Evolutionary conservation across 1,140 invertebrate species (phyloP), one percentile per base, ranked within the genome.

Genomic region (Camponotus pennsylvanicus): DNA sequence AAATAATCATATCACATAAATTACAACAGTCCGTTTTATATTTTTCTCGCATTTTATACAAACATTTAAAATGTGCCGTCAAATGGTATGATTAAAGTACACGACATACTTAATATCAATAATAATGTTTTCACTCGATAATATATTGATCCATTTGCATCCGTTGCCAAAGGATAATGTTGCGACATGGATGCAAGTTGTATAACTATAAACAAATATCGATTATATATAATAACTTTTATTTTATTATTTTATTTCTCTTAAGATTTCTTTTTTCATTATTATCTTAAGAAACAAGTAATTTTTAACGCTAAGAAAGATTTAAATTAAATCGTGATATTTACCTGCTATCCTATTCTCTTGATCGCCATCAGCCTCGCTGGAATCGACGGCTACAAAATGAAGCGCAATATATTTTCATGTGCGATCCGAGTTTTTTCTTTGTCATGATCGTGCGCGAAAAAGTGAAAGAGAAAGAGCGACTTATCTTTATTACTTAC

Each of bases 401-500:
- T 49, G 49, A 32, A 11, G 15, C 37, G 37, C 40, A 18, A 64
- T 71, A 73, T 63, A 75, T 57, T 75, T 52, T 57, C 21, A 73
- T 21, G 15, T 80, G n/a, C 64, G 34, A 69, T 40, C n/a, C 13
- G 9, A 34, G 8, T 77, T 77, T 77, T 21, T 55, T 63, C 55
- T 42, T 42, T 55, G 4, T 77, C 37, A 21, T 15, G 6, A 77
- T 88, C 11, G 37, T 21, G 76, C 63, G 6, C 70, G 49, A 75
- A 52, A 52, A 42, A 32, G 18, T 13, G 32, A 71, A 18, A 85
- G 59, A 77, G 18, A 66, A 21, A 66, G 34, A 52, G 73, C 59
- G 52, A 83, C 18, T 78, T 88, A 67, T 86, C 64, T 87, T 75
- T 67, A 84, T 86, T 75, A 92, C 93, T 93, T 94, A 97, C 96